These are phyloP conservation scores for Ophraella communa DNA, from an alignment of 2,888 invertebrate species.

Conservation along the genomic window DNA sequence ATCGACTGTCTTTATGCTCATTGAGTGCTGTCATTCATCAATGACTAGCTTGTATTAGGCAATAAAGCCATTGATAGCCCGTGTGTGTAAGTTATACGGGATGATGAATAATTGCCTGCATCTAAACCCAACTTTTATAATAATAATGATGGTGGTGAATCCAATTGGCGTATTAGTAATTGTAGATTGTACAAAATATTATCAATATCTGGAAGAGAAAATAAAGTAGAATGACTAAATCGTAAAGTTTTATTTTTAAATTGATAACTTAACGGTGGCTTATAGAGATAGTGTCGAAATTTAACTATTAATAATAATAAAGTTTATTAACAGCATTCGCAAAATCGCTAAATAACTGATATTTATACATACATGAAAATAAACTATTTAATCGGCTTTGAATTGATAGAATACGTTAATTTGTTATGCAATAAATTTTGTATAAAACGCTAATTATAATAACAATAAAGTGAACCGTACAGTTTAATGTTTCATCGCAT, in stretches of 20 bases:
- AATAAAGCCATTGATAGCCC: constrained; percentile 22
- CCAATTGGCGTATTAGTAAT: not conserved
- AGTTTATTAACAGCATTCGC: constrained; percentile 14
- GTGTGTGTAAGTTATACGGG: constrained; percentile 21
- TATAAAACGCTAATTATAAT: too few species aligned
- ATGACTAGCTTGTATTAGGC: constrained; percentile 16
- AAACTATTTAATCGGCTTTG: not conserved
- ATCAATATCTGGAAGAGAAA: too few species aligned
- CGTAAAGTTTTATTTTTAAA: constrained; percentile 23
- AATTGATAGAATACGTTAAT: not conserved
- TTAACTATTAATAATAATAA: constrained; percentile 15
- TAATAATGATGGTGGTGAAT: not conserved
- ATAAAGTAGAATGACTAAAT: too few species aligned
- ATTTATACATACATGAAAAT: not conserved
- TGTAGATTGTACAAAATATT: too few species aligned
- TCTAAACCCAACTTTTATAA: too few species aligned
- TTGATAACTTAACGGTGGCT: constrained; percentile 18
- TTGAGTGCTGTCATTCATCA: constrained; percentile 27
- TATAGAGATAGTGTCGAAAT: constrained; percentile 13
- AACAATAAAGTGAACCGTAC: too few species aligned
- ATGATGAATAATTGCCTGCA: constrained; percentile 19
- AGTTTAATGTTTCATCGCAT: too few species aligned
- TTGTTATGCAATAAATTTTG: not conserved
- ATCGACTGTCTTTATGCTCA: constrained; percentile 17
- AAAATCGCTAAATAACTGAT: not conserved